Evolutionary conservation across 1,140 invertebrate genomes (phyloP), one percentile per base, ranked within the genome.

Genomic region (Watersipora subatra): DNA sequence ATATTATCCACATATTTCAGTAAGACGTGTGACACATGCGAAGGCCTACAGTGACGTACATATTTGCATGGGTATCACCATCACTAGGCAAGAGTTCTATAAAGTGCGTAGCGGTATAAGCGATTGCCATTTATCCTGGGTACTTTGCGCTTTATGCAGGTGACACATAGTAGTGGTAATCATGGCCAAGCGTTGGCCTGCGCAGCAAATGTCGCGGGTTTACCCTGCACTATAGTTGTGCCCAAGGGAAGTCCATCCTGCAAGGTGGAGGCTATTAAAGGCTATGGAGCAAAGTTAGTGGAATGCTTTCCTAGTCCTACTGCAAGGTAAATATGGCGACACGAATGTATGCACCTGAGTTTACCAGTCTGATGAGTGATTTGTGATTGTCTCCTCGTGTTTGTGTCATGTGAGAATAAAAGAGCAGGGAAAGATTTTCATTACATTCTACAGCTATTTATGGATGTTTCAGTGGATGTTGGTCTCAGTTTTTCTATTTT

Each of bases 141-240:
- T 1, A 20, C 20, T n/a, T 2, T 63, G 7, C 46, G 25, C 30
- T 15, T 64, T 55, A 68, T 67, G 62, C 34, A 78, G 73, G 76
- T 80, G 1, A 83, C 81, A 1, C 79, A 82, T 69, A 81, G 79
- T 64, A 81, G 78, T 69, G 81, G 81, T 28, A 83, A 83, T 66
- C 81, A 82, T 75, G 81, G 80, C 7, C 79, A 80, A 62, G 81
- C 77, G 0, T 64, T 82, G 56, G 78, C 80, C 0, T 80, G 78
- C 74, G 79, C 77, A 20, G 71, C 79, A 28, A 69, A 70, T 28
- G 65, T 69, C 28, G 69, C 70, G 24, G 70, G 71, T 12, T 25
- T 81, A 1, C 73, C 74, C 24, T 80, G 81, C 68, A 72, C 71
- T 65, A 79, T 83, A 1, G 75, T 82, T 25, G 74, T 81, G 2